Conservation (phyloP, 2,888 invertebrate species). For the Tiliacea aurago region DNA sequence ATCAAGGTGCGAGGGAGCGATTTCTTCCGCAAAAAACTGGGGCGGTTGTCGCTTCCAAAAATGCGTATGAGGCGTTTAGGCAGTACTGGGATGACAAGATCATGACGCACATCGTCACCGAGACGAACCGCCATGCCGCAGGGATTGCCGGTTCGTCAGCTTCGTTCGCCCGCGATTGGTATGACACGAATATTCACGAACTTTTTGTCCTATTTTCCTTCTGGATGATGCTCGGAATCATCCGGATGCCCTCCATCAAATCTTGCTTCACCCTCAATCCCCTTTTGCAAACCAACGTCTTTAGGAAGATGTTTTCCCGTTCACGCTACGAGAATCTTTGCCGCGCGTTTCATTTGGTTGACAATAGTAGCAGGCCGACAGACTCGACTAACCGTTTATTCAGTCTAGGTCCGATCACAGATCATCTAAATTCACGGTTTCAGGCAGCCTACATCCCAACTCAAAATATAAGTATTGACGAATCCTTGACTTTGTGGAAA, state of each 20-base stretch:
- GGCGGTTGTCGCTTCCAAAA: not conserved
- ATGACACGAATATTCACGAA: constrained; percentile 13
- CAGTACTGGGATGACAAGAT: constrained; percentile 1
- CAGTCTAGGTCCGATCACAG: constrained; percentile 4
- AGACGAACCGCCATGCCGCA: not conserved
- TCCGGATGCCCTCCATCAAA: constrained; percentile 5
- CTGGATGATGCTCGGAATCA: constrained; percentile 20
- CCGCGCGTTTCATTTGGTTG: constrained; percentile 9
- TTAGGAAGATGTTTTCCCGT: not conserved
- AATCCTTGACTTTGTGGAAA: constrained; percentile 9
- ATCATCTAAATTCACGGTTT: not conserved
- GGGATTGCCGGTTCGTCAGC: not conserved
- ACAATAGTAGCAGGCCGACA: not conserved
- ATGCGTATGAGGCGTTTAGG: constrained; percentile 4
- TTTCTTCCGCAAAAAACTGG: not conserved
- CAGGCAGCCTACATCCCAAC: constrained; percentile 6
- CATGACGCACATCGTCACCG: not conserved
- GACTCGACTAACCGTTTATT: not conserved
- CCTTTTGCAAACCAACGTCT: not conserved
- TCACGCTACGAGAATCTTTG: not conserved
- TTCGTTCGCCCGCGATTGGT: not conserved
- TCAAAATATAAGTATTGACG: constrained; percentile 1
- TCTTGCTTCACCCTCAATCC: not conserved
- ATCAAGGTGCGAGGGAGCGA: not conserved
- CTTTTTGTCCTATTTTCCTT: constrained; percentile 8